phyloP scores from a whole-genome alignment of 2,888 invertebrate species.

The Noctuana brunneofusca region DNA sequence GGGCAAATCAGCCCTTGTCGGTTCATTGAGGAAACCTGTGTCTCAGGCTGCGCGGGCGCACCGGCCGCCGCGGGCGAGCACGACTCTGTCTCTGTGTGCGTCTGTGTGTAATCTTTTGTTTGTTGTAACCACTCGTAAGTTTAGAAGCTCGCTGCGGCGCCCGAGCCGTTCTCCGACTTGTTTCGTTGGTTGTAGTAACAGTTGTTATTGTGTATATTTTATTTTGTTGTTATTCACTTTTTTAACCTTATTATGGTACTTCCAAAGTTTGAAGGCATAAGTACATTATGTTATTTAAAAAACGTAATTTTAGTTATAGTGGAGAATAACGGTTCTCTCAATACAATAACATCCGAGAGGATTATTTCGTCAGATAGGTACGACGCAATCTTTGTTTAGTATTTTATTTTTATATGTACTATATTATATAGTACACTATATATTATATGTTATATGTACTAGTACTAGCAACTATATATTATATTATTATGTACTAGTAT shows the following conservation, averaged over 20 bases:
- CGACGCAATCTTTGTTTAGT: no score
- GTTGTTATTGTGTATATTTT: constrained; percentile 58
- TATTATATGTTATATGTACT: no score
- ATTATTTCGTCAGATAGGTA: no score
- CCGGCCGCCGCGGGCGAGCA: constrained; percentile 53
- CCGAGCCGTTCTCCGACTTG: constrained; percentile 58
- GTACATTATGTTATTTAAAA: background rate
- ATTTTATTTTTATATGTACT: no score
- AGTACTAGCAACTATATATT: no score
- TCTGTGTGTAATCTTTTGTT: constrained; percentile 43
- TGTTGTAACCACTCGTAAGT: constrained; percentile 52
- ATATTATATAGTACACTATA: no score
- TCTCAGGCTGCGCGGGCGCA: constrained; percentile 51
- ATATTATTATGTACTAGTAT: no score
- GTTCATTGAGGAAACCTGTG: constrained; percentile 74
- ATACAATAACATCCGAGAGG: no score
- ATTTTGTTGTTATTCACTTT: constrained; percentile 54
- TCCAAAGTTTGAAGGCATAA: background rate
- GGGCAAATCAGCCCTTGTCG: constrained; percentile 57
- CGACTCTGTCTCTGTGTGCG: constrained; percentile 47
- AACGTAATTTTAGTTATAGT: no score
- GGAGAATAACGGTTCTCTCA: no score
- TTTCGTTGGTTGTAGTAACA: constrained; percentile 61
- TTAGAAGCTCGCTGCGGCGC: constrained; percentile 60
- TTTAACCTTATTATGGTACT: constrained; percentile 6